Percentiles rank a stretch among this genome's conserved stretches.
Conservation (phyloP, 1,140 invertebrate genomes). For the Diorhabda elongata region DNA sequence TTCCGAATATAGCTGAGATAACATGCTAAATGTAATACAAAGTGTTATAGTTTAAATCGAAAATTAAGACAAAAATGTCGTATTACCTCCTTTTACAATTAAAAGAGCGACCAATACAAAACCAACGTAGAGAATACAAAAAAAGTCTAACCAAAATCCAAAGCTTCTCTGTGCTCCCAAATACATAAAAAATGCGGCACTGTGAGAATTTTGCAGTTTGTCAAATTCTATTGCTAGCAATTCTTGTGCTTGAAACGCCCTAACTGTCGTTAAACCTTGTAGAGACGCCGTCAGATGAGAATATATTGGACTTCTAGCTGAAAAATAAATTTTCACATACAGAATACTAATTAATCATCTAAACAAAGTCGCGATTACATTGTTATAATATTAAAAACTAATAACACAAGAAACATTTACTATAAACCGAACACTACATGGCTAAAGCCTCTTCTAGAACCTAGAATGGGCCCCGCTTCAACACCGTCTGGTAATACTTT, state of each 20-base stretch:
- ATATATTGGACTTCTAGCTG: constrained; percentile 75
- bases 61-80: no score
- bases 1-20: no score
- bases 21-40: no score
- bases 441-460: no score
- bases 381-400: no score
- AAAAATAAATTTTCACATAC: constrained; percentile 25
- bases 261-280: constrained; percentile 75
- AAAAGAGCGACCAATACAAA: constrained; percentile 56
- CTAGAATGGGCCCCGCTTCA: no score
- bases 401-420: no score
- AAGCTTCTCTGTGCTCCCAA: constrained; percentile 60
- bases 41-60: no score
- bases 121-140: constrained; percentile 65
- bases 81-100: constrained; percentile 46
- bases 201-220: constrained; percentile 54
- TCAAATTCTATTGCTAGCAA: constrained; percentile 71
- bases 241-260: constrained; percentile 64
- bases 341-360: neutral
- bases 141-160: constrained; percentile 59
- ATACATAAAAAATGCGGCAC: constrained; percentile 63
- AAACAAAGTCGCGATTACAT: no score
- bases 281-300: constrained; percentile 76
- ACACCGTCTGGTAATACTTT: no score
- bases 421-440: no score